A percentile compares a stretch with the other conserved stretches of the same genome.
Conservation (phyloP, 37 sponge, comb jelly and placozoan species). For the Oscarella lobularis region DNA sequence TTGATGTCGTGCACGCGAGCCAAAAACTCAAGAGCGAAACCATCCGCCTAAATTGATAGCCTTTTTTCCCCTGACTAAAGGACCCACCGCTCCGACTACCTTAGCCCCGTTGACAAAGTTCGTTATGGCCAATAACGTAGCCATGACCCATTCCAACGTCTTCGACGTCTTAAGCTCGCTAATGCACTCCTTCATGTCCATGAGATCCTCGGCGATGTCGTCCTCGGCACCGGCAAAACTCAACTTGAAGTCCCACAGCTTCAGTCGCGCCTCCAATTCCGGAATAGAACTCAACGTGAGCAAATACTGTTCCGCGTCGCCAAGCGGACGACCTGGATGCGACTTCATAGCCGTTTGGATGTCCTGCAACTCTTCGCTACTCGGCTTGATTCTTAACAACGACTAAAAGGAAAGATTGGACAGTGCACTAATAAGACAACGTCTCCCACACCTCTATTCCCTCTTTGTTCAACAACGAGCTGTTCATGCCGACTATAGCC, state of each 20-base stretch:
- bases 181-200: constrained; percentile 75
- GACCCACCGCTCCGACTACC: neutral
- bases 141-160: constrained; percentile 55
- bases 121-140: constrained; percentile 62
- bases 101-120: constrained; percentile 76
- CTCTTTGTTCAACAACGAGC: constrained; percentile 65
- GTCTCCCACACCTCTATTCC: constrained; percentile 42
- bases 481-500: constrained; percentile 83
- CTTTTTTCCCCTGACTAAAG: neutral
- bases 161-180: constrained; percentile 31
- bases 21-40: constrained; percentile 73
- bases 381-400: constrained; percentile 54
- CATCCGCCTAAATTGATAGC: constrained; percentile 31
- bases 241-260: constrained; percentile 75
- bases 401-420: constrained; percentile 21
- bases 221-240: constrained; percentile 62
- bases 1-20: constrained; percentile 65
- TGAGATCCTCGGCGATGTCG: constrained; percentile 81
- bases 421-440: neutral
- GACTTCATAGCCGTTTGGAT: constrained; percentile 49
- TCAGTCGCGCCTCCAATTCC: constrained; percentile 65
- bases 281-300: constrained; percentile 74
- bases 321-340: constrained; percentile 68
- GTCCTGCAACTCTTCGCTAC: constrained; percentile 54
- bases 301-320: constrained; percentile 76